Evolutionary conservation across 1,140 invertebrate genomes (phyloP), one percentile per base, ranked within the genome.

Genomic region (Drosophila kurseongensis): DNA sequence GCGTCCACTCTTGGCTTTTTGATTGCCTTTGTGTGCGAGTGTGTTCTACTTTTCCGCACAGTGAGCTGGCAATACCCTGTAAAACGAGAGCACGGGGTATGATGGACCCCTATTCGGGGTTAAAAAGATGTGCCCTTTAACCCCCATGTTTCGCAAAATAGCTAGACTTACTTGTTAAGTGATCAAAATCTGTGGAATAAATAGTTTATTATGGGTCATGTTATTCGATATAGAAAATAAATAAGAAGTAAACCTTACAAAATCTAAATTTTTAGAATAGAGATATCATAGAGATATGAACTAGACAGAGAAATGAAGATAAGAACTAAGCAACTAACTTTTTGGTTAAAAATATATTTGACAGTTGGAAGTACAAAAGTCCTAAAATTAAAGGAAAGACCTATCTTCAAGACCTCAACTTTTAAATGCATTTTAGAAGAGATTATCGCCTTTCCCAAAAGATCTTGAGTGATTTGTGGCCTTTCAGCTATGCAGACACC

Each of bases 1-100:
- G 61, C 78, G 81, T 77, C 83, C 81, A 81, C 73, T 77, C 48
- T 67, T 80, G 72, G 58, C 73, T 85, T 80, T 75, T 55, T 50
- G 52, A 75, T 75, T 75, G 54, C 59, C 72, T 76, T 61, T 75
- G 72, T 80, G 72, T 75, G 60, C 13, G 40, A 56, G 61, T 61
- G 73, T 82, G 82, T 79, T 80, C 83, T 58, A 86, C 79, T 76
- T 86, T 82, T 60, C 44, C 27, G 27, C 38, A 41, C 13, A 10
- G 55, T 23, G 65, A 57, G 50, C 47, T 8, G 16, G 29, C 2
- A 67, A 14, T 72, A 72, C 68, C 68, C 52, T 68, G 36, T 35
- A 35, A 47, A 61, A 6, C 9, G 23, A 4, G 35, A 9, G 42
- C 18, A 8, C 2, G 2, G 27, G 41, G 41, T 35, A 51, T 36